A percentile compares a stretch with the other conserved stretches of the same genome.
phyloP scores from a whole-genome alignment of 2,888 invertebrate species.

The Meiosimyza platycephala region DNA sequence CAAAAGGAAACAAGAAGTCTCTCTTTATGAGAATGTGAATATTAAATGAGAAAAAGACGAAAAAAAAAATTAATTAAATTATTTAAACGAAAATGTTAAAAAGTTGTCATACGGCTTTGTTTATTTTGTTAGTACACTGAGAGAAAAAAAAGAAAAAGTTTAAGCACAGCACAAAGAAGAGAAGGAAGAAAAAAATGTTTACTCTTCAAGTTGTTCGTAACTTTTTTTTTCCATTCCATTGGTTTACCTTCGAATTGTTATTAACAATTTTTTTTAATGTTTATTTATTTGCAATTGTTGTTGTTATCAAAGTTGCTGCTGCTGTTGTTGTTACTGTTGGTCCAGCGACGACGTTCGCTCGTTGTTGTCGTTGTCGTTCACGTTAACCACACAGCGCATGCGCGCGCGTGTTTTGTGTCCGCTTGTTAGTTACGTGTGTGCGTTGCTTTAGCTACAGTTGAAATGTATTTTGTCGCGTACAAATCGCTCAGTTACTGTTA shows the following conservation, averaged over 20 bases:
- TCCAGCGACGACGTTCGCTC: background rate
- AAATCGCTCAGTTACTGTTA: no score
- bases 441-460: no score
- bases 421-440: no score
- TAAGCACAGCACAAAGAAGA: no score
- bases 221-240: conserved; percentile 8
- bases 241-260: conserved; percentile 35
- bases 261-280: conserved; percentile 32
- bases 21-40: conserved; percentile 18
- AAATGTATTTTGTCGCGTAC: no score
- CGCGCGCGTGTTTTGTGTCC: no score
- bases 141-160: no score
- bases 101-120: conserved; percentile 41
- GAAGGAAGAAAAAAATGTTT: conserved; percentile 16
- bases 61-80: conserved; percentile 8
- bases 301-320: background rate
- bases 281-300: conserved; percentile 23
- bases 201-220: conserved; percentile 17
- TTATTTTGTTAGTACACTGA: conserved; percentile 35
- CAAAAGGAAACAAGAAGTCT: conserved; percentile 5
- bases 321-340: conserved; percentile 1
- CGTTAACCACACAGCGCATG: background rate
- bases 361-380: background rate
- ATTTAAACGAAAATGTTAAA: conserved; percentile 28
- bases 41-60: background rate